These are phyloP conservation scores for Stenoptilia bipunctidactyla DNA, from an alignment of 2,888 invertebrate species.

Conservation along the genomic window DNA sequence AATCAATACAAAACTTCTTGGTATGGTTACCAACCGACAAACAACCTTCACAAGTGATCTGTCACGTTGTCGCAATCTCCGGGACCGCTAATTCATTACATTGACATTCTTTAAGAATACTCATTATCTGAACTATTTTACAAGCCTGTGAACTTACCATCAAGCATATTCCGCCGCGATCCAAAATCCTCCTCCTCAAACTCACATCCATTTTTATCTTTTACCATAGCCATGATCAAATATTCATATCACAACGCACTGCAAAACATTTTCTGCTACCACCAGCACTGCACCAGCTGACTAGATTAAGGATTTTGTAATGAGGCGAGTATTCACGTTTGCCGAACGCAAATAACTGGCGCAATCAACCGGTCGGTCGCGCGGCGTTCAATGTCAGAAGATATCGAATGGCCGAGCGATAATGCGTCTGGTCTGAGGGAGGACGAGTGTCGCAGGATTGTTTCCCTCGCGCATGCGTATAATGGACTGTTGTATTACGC, in stretches of 20 bases:
- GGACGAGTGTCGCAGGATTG: conserved; percentile 40
- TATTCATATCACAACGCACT: conserved; percentile 30
- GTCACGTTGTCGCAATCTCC: conserved; percentile 14
- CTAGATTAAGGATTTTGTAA: conserved; percentile 15
- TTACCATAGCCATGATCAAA: conserved; percentile 46
- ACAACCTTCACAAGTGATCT: conserved; percentile 11
- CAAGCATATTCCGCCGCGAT: conserved; percentile 60
- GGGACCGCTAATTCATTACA: not conserved
- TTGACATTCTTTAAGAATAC: not conserved
- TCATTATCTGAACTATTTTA: not conserved
- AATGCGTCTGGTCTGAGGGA: conserved; percentile 61
- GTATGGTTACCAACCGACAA: not conserved
- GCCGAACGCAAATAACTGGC: conserved; percentile 55
- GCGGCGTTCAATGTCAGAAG: conserved; percentile 57
- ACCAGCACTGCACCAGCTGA: conserved; percentile 14
- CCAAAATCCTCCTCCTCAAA: conserved; percentile 41
- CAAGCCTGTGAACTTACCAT: conserved; percentile 39
- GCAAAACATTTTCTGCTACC: conserved; percentile 9
- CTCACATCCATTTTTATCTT: conserved; percentile 33
- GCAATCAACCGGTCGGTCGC: conserved; percentile 43
- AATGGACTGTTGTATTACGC: conserved; percentile 49
- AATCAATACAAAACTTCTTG: conserved; percentile 23
- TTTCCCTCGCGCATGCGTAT: conserved; percentile 41
- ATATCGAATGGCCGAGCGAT: conserved; percentile 63
- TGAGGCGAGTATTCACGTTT: conserved; percentile 43